These are phyloP conservation scores for Eurosta solidaginis DNA, from an alignment of 1,140 invertebrate genomes.

Conservation along the genomic window DNA sequence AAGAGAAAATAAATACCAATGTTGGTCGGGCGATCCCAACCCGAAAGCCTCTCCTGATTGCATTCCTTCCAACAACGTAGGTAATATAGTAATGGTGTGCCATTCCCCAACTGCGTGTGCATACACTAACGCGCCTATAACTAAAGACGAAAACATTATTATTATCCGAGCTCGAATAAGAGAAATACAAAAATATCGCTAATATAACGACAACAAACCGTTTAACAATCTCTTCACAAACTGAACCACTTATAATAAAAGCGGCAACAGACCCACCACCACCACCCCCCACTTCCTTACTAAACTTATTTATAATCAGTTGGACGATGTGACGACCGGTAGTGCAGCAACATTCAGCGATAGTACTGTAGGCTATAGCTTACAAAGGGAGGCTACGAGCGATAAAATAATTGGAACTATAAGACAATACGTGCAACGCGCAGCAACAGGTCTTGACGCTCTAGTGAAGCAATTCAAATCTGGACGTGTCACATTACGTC, in stretches of 20 bases:
- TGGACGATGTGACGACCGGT: not conserved
- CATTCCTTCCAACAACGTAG: no score
- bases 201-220: conserved; percentile 33
- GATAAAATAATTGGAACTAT: conserved; percentile 55
- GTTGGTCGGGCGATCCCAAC: no score
- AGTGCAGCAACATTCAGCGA: conserved; percentile 43
- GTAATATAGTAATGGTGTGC: no score
- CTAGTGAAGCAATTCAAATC: conserved; percentile 57
- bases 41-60: no score
- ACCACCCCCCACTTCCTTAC: conserved; percentile 39
- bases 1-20: no score
- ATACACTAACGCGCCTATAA: no score
- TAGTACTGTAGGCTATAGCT: conserved; percentile 46
- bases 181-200: conserved; percentile 33
- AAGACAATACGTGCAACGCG: conserved; percentile 55
- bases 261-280: conserved; percentile 30
- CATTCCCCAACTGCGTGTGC: no score
- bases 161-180: conserved; percentile 52
- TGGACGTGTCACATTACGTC: conserved; percentile 53
- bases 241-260: conserved; percentile 25
- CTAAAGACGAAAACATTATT: no score
- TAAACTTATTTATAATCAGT: conserved; percentile 31
- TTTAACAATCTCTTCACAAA: conserved; percentile 38
- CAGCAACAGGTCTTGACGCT: conserved; percentile 60
- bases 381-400: conserved; percentile 38